phyloP scores from a whole-genome alignment of 2,797 vertebrate species.

The Zonotrichia albicollis region DNA sequence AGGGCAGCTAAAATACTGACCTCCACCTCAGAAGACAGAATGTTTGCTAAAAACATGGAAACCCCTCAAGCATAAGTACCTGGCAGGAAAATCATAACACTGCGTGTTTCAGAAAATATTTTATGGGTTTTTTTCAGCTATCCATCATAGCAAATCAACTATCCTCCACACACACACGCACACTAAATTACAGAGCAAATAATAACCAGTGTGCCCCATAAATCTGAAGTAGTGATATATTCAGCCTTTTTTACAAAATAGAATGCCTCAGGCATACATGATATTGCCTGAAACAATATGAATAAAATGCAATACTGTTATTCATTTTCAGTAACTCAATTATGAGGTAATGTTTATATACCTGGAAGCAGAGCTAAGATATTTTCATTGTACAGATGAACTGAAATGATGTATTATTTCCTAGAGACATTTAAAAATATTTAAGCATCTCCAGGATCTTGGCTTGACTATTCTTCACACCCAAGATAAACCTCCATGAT shows the following conservation, averaged over 20 bases:
- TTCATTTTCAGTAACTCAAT: not conserved
- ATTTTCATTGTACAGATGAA: slow-evolving; percentile 9
- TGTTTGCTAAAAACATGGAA: not conserved
- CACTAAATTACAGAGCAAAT: not conserved
- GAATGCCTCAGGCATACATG: not conserved
- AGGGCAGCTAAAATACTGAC: not conserved
- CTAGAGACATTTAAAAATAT: not conserved
- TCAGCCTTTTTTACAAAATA: not conserved
- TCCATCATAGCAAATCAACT: not conserved
- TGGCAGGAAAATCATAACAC: not conserved
- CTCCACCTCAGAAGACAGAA: not conserved
- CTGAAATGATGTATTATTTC: slow-evolving; percentile 46
- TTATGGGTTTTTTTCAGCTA: not conserved
- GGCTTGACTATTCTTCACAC: not conserved
- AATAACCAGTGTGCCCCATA: not conserved
- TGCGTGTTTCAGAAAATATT: not conserved
- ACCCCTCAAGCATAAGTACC: not conserved
- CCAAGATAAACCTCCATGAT: not conserved
- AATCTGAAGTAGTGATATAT: not conserved
- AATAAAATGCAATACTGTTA: not conserved
- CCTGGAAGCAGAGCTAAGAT: not conserved
- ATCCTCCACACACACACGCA: rapidly evolving
- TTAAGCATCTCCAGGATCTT: slow-evolving; percentile 22
- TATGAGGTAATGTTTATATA: slow-evolving; percentile 28
- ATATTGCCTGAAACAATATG: not conserved